These are phyloP conservation scores for Thamnophis elegans DNA, from an alignment of 2,797 vertebrate species.

Conservation along the genomic window DNA sequence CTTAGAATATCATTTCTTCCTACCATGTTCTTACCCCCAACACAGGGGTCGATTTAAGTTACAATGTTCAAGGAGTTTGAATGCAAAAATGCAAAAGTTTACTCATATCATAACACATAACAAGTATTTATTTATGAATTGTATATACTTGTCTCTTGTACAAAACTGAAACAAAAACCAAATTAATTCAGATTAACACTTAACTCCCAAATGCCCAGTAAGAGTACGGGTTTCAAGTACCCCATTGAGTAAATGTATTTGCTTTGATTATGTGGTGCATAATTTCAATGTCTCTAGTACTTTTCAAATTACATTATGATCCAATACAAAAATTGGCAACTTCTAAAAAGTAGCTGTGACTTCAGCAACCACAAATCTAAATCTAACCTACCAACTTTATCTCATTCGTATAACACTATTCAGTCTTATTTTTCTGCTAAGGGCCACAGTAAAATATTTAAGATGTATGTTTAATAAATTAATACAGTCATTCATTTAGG, in stretches of 20 bases:
- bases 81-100: not conserved
- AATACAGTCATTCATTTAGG: not conserved
- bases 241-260: not conserved
- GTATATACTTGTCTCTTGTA: not conserved
- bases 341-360: not conserved
- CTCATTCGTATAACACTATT: not conserved
- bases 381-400: not conserved
- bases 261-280: not conserved
- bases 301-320: not conserved
- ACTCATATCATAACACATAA: conserved; percentile 25
- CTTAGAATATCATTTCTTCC: conserved; percentile 69
- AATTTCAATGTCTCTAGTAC: not conserved
- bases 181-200: conserved; percentile 24
- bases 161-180: conserved; percentile 25
- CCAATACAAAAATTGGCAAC: not conserved
- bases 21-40: conserved; percentile 79
- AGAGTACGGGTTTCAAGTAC: not conserved
- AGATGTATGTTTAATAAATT: not conserved
- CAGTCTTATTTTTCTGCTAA: not conserved
- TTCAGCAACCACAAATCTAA: not conserved
- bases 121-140: not conserved
- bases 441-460: not conserved
- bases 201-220: not conserved
- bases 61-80: conserved; percentile 61
- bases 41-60: conserved; percentile 97